Conservation (phyloP, 2,113 vertebrate species). For the Pipra filicauda region DNA sequence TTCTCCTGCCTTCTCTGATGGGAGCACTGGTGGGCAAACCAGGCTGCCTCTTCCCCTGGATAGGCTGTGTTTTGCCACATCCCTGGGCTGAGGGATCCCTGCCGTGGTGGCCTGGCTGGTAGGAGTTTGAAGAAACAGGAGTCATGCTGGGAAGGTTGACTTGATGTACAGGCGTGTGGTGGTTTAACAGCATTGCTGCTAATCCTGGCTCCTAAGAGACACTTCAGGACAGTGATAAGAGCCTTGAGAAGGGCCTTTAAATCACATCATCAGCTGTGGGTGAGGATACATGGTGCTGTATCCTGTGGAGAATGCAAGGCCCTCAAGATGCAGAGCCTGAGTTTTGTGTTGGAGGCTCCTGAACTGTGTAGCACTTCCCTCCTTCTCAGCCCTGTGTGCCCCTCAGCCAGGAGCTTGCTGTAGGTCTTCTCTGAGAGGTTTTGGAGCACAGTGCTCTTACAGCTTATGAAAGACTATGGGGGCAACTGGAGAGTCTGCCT, state of each 20-base stretch:
- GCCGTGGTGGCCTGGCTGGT: background rate
- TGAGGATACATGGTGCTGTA: background rate
- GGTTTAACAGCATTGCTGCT: background rate
- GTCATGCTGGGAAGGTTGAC: background rate
- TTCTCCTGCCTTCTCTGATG: background rate
- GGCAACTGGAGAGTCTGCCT: background rate
- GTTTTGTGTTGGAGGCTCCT: background rate
- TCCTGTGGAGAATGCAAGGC: fast-evolving
- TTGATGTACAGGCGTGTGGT: background rate
- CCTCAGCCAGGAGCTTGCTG: background rate
- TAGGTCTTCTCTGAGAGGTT: background rate
- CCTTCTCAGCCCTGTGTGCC: background rate
- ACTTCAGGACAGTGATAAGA: background rate
- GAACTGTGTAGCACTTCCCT: background rate
- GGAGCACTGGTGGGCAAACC: background rate
- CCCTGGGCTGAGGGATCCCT: background rate
- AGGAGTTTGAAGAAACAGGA: background rate
- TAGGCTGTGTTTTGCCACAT: background rate
- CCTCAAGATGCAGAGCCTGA: background rate
- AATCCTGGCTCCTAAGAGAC: background rate
- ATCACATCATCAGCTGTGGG: background rate
- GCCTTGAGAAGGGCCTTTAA: background rate
- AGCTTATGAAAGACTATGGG: background rate
- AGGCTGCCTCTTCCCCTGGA: background rate
- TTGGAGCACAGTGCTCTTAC: background rate